Evolutionary conservation across 2,888 invertebrate genomes (phyloP).

Genomic region (Pammene aurita): DNA sequence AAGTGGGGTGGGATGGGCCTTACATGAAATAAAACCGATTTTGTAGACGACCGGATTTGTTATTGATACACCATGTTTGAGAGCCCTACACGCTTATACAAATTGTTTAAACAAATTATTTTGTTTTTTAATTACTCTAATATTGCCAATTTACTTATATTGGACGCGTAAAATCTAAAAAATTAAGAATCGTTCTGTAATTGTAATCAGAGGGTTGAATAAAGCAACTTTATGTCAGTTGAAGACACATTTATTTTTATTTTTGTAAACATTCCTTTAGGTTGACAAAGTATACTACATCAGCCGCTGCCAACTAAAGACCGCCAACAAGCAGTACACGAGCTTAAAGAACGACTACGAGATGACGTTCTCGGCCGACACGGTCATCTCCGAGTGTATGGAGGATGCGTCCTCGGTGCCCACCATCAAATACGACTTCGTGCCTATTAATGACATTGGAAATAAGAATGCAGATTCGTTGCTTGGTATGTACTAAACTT

Average conservation of each 20-base stretch:
- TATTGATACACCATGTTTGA: no score
- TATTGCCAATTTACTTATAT: no score
- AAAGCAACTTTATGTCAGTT: no score
- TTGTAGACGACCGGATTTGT: no score
- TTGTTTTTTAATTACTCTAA: no score
- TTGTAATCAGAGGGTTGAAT: no score
- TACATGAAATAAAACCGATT: background rate
- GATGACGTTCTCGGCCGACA: conserved; percentile 92
- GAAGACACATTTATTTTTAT: no score
- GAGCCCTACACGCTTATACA: no score
- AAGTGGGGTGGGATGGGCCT: no score
- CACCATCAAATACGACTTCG: conserved; percentile 89
- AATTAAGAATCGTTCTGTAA: no score
- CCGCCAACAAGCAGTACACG: conserved; percentile 95
- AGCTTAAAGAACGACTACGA: conserved; percentile 97
- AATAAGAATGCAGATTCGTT: conserved; percentile 85
- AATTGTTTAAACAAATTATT: no score
- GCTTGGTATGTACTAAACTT: conserved; percentile 84
- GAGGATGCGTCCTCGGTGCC: conserved; percentile 87
- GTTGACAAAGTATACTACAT: conserved; percentile 94
- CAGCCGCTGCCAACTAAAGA: conserved; percentile 92
- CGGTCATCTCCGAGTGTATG: conserved; percentile 83
- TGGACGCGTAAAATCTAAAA: no score
- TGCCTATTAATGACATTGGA: conserved; percentile 88
- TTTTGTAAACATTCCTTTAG: conserved; percentile 62